Evolutionary conservation across 2,888 invertebrate genomes (phyloP).

Genomic region (Brassicogethes aeneus): DNA sequence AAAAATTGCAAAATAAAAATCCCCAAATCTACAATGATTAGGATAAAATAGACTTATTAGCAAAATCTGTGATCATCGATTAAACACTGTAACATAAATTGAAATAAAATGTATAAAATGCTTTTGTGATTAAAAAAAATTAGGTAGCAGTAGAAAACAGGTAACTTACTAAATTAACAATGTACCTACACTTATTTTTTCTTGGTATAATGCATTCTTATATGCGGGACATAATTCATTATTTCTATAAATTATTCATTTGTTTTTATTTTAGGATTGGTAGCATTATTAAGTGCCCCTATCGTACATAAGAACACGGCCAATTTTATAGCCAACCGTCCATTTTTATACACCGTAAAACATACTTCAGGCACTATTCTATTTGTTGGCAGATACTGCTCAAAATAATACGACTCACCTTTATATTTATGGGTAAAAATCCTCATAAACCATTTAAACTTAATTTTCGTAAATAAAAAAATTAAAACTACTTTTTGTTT

Average conservation of each 20-base stretch:
- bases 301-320: not conserved
- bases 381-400: constrained; percentile 14
- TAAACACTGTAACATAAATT: too few relatives aligned
- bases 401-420: not conserved
- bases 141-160: too few relatives aligned
- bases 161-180: not conserved
- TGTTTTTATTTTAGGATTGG: not conserved
- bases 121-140: too few relatives aligned
- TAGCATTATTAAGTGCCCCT: not conserved
- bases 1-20: too few relatives aligned
- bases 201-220: too few relatives aligned
- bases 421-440: constrained; percentile 1
- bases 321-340: constrained; percentile 13
- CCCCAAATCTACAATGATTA: too few relatives aligned
- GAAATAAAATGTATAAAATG: too few relatives aligned
- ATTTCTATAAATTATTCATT: not conserved
- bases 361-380: constrained; percentile 11
- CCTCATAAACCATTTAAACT: constrained; percentile 3
- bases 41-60: too few relatives aligned
- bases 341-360: constrained; percentile 16
- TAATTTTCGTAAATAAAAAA: not conserved
- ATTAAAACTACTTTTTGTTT: too few relatives aligned
- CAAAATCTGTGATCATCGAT: too few relatives aligned
- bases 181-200: too few relatives aligned
- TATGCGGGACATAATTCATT: not conserved